phyloP scores from a whole-genome alignment of 2,888 invertebrate genomes.

The Apomyelois bistriatella region DNA sequence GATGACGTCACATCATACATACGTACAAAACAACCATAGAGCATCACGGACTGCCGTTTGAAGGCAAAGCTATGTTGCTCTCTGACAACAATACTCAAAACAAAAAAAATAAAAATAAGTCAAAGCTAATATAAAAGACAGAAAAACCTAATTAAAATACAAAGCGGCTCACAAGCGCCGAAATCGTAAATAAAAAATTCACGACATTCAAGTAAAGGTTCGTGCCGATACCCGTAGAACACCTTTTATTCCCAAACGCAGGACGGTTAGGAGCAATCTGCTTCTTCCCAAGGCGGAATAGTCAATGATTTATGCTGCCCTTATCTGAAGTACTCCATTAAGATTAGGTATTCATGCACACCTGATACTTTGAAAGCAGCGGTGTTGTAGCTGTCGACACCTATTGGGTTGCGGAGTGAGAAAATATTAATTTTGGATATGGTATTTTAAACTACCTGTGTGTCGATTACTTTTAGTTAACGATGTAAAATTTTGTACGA shows the following conservation, averaged over 20 bases:
- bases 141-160: background rate
- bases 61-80: no score
- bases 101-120: background rate
- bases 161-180: background rate
- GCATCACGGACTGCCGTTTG: no score
- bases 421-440: background rate
- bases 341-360: slow-evolving; percentile 76
- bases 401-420: background rate
- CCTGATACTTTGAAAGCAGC: slow-evolving; percentile 57
- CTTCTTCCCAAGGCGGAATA: slow-evolving; percentile 58
- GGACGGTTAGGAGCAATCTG: slow-evolving; percentile 55
- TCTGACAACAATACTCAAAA: no score
- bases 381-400: slow-evolving; percentile 1
- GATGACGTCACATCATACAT: no score
- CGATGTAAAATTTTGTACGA: no score
- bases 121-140: background rate
- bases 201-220: slow-evolving; percentile 32
- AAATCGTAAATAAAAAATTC: slow-evolving; percentile 29
- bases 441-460: background rate
- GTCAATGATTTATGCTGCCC: slow-evolving; percentile 69
- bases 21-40: no score
- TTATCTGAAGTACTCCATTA: slow-evolving; percentile 66
- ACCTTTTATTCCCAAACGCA: slow-evolving; percentile 31
- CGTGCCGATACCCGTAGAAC: slow-evolving; percentile 32
- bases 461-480: background rate